phyloP scores from a whole-genome alignment of 1,140 invertebrate species.

The Solenopsis invicta region DNA sequence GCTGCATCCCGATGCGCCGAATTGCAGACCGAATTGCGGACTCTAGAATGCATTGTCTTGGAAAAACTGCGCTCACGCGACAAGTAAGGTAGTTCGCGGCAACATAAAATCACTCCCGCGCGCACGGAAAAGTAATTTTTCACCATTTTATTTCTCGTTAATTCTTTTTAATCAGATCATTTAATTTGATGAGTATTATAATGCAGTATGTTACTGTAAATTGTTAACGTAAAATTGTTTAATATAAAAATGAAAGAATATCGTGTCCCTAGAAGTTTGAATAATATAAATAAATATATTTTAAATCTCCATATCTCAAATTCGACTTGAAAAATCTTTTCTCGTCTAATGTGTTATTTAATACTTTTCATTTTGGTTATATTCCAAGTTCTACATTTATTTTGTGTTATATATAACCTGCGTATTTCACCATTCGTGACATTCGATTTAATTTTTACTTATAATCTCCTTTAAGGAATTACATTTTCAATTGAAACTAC shows the following conservation, averaged over 20 bases:
- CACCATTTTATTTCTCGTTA: background rate
- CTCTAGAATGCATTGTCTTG: constrained; percentile 60
- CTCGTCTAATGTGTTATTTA: background rate
- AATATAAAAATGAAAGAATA: background rate
- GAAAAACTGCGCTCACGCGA: constrained; percentile 17
- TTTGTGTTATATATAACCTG: background rate
- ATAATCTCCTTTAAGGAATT: background rate
- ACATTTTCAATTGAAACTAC: background rate
- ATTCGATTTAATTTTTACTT: constrained; percentile 26
- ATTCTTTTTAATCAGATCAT: background rate
- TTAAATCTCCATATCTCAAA: background rate
- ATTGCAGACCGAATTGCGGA: constrained; percentile 54
- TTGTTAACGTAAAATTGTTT: background rate
- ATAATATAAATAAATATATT: background rate
- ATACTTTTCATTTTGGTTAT: background rate
- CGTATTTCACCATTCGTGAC: background rate
- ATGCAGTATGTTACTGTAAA: background rate
- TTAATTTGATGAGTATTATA: background rate
- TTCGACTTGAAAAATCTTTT: background rate
- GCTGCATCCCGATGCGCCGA: constrained; percentile 66
- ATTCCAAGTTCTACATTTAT: background rate
- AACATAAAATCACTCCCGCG: background rate
- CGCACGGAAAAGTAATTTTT: background rate
- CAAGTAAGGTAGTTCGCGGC: constrained; percentile 7
- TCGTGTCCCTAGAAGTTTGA: background rate